Evolutionary conservation across 2,113 vertebrate genomes (phyloP).

Genomic region (Empidonax alnorum): DNA sequence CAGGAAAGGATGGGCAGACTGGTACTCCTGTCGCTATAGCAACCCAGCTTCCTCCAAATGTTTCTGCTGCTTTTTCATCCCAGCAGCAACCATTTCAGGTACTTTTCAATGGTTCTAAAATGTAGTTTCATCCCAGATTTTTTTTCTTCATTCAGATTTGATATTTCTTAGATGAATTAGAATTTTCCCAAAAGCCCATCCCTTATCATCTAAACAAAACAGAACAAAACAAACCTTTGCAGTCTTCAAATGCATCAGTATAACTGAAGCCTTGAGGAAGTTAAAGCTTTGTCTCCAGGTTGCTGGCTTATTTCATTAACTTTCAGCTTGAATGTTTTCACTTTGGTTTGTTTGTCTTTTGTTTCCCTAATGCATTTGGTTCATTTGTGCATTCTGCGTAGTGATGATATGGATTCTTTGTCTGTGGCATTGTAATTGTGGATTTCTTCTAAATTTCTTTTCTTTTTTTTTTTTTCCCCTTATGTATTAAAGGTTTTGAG

Average conservation of each 20-base stretch:
- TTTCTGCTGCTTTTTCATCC: slow-evolving; percentile 93
- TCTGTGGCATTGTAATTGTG: slow-evolving; percentile 67
- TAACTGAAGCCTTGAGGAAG: slow-evolving; percentile 55
- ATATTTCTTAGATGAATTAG: slow-evolving; percentile 67
- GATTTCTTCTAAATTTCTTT: slow-evolving; percentile 65
- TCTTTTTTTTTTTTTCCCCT: slow-evolving; percentile 22
- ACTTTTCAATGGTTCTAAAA: slow-evolving; percentile 80
- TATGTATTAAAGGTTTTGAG: slow-evolving; percentile 27
- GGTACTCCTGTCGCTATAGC: slow-evolving; percentile 96
- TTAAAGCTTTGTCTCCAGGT: slow-evolving; percentile 65
- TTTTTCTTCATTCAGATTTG: slow-evolving; percentile 71
- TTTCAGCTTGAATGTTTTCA: slow-evolving; percentile 70
- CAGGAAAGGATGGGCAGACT: slow-evolving; percentile 95
- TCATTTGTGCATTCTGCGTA: slow-evolving; percentile 60
- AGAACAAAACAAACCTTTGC: not conserved
- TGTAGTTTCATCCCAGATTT: slow-evolving; percentile 78
- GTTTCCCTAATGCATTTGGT: slow-evolving; percentile 69
- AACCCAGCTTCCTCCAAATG: slow-evolving; percentile 95
- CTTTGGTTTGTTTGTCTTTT: slow-evolving; percentile 70
- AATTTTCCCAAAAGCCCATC: slow-evolving; percentile 65
- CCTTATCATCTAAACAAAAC: slow-evolving; percentile 62
- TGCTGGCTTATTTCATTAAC: slow-evolving; percentile 74
- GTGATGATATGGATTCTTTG: slow-evolving; percentile 54
- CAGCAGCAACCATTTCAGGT: slow-evolving; percentile 93
- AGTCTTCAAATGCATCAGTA: slow-evolving; percentile 52